Evolutionary conservation across 2,113 vertebrate genomes (phyloP).

Genomic region (Leucopternis melanops): DNA sequence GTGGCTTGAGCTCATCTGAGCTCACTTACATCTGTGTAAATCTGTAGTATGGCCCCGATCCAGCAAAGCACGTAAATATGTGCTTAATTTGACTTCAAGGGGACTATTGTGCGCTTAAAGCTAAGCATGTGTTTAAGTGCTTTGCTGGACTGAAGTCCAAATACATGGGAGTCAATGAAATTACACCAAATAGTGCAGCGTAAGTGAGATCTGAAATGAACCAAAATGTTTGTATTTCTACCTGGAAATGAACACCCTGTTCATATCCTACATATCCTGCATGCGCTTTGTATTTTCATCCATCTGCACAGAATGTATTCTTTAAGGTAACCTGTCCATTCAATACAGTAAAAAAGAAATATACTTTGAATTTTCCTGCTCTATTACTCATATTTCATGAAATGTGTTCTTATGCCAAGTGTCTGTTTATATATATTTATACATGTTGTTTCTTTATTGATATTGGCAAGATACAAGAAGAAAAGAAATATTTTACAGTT

Average conservation of each 20-base stretch:
- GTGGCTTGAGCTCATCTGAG: slow-evolving; percentile 67
- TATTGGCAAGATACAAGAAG: slow-evolving; percentile 57
- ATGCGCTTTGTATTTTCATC: neutral
- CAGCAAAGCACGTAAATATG: slow-evolving; percentile 63
- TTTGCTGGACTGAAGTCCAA: slow-evolving; percentile 58
- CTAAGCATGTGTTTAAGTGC: slow-evolving; percentile 64
- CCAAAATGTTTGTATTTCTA: slow-evolving; percentile 56
- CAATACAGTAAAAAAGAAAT: slow-evolving; percentile 51
- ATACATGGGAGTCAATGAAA: slow-evolving; percentile 55
- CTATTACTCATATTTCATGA: slow-evolving; percentile 60
- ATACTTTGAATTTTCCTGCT: slow-evolving; percentile 49
- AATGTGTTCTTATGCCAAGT: slow-evolving; percentile 43
- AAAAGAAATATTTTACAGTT: slow-evolving; percentile 52
- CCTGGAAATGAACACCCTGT: slow-evolving; percentile 34
- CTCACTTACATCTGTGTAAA: slow-evolving; percentile 68
- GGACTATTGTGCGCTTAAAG: slow-evolving; percentile 56
- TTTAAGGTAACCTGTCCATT: slow-evolving; percentile 43
- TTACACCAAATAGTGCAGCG: slow-evolving; percentile 18
- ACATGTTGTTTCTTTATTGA: slow-evolving; percentile 62
- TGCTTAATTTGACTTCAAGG: slow-evolving; percentile 68
- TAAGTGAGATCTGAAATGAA: slow-evolving; percentile 61
- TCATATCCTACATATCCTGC: neutral
- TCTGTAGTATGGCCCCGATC: slow-evolving; percentile 57
- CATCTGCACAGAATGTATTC: slow-evolving; percentile 10
- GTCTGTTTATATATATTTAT: slow-evolving; percentile 66